Conservation (phyloP, 2,113 vertebrate species). For the Echinops telfairi region DNA sequence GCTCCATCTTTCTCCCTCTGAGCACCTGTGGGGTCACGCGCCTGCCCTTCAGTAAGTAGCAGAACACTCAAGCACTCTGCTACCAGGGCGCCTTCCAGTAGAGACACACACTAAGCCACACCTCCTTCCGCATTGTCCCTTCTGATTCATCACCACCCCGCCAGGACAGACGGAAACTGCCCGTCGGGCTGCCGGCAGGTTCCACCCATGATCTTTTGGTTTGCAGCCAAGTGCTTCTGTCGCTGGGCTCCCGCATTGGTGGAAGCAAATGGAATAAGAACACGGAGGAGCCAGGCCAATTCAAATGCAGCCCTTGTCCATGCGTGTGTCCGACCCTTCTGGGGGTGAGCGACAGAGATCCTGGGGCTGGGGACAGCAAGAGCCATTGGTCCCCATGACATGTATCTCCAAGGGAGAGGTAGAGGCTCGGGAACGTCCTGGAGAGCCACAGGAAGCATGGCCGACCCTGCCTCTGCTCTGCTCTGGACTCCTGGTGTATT, state of each 20-base stretch:
- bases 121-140: no score
- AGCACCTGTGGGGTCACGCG: no score
- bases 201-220: not conserved
- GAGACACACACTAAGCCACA: no score
- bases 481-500: not conserved
- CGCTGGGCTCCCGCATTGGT: not conserved
- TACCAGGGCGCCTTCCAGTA: no score
- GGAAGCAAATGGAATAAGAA: fast-evolving
- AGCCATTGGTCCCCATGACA: not conserved
- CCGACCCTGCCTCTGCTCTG: not conserved
- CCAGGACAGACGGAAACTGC: no score
- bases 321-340: no score
- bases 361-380: not conserved
- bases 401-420: not conserved
- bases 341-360: not conserved
- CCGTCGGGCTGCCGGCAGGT: not conserved
- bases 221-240: not conserved
- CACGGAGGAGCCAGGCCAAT: not conserved
- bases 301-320: not conserved
- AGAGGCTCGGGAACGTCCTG: not conserved
- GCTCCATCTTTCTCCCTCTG: no score
- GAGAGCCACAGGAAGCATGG: no score
- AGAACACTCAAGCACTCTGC: no score
- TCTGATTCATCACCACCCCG: no score
- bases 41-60: no score